Percentiles rank a stretch among this genome's conserved stretches.
These are phyloP conservation scores for Drosophila paucipuncta DNA, from an alignment of 2,888 invertebrate genomes.

Conservation along the genomic window DNA sequence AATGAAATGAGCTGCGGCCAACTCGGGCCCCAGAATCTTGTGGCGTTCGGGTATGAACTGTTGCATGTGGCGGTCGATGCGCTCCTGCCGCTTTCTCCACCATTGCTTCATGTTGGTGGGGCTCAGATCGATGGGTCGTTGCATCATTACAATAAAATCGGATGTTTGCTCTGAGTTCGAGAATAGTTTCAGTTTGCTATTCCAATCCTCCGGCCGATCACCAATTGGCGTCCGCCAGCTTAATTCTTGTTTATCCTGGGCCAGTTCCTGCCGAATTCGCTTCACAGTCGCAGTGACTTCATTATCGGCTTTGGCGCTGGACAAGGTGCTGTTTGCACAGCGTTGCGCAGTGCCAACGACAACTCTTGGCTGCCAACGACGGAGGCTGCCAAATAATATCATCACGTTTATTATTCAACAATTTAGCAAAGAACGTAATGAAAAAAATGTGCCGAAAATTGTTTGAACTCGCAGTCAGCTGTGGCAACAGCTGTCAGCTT, in stretches of 20 bases:
- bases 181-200: slow-evolving; percentile 87
- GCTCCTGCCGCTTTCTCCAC: slow-evolving; percentile 86
- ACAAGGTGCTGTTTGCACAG: slow-evolving; percentile 27
- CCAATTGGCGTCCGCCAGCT: slow-evolving; percentile 89
- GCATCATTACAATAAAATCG: slow-evolving; percentile 85
- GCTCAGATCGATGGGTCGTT: slow-evolving; percentile 86
- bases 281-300: slow-evolving; percentile 64
- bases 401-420: slow-evolving; percentile 1
- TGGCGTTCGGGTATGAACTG: slow-evolving; percentile 87
- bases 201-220: slow-evolving; percentile 87
- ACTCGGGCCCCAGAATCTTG: slow-evolving; percentile 90
- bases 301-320: slow-evolving; percentile 34
- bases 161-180: slow-evolving; percentile 86
- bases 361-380: slow-evolving; percentile 5
- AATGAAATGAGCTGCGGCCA: slow-evolving; percentile 95
- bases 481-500: slow-evolving; percentile 46
- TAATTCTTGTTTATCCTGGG: slow-evolving; percentile 85
- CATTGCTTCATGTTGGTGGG: slow-evolving; percentile 86
- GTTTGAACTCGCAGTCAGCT: slow-evolving; percentile 42
- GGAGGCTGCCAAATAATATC: background rate
- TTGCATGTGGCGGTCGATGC: slow-evolving; percentile 87
- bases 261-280: slow-evolving; percentile 76
- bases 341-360: slow-evolving; percentile 11
- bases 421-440: background rate
- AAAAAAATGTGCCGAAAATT: background rate